Base-by-base conservation (phyloP, 1,140 invertebrate species). In the Caenorhabditis briggsae region DNA sequence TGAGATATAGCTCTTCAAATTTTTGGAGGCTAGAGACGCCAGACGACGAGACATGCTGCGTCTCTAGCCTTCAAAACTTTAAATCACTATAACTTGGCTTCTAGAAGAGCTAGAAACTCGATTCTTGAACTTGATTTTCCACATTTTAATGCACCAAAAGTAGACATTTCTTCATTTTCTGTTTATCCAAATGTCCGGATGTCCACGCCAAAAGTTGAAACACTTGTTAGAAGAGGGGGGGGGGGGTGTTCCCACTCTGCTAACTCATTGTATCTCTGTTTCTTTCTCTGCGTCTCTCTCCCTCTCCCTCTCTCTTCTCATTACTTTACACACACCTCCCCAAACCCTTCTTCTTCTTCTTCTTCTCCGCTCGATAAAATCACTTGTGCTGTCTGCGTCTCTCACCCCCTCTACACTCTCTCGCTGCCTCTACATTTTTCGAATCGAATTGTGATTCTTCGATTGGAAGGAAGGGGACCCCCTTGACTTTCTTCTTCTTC, bases 301-400 rank as follows among this genome's bases (percentile, higher is more conserved):
- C 8, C 12, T 50, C 12, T 12, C 48, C 48, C 56, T 58, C 56
- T 58, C 56, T 20, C 12, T 20, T n/a, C 18, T 61, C 59, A 61
- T 61, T 61, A 61, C 59, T 61, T 61, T 61, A 61, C 59, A 61
- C 59, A 58, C 18, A n/a, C 56, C 16, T n/a, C 56, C 56, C 16
- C n/a, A 14, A 14, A 8, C 56, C 56, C 6, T 7, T 50, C 5
- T 58, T n/a, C 56, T 58, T 58, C 56, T 20, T 20, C 56, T n/a
- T 20, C 50, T 58, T n/a, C 56, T 58, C 59, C 59, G 25, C 23
- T 25, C 59, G 59, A 61, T 61, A 61, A 61, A 61, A 61, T 61
- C 59, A 61, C 59, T 25, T 14, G 23, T n/a, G 1, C 14, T 18
- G 64, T 70, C 64, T 64, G 23, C 59, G 59, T 64, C 59, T 64